A percentile compares a stretch with the other conserved stretches of the same genome.
phyloP scores from a whole-genome alignment of 92 coral and sea anemone genomes.

The Palythoa caribaeorum region DNA sequence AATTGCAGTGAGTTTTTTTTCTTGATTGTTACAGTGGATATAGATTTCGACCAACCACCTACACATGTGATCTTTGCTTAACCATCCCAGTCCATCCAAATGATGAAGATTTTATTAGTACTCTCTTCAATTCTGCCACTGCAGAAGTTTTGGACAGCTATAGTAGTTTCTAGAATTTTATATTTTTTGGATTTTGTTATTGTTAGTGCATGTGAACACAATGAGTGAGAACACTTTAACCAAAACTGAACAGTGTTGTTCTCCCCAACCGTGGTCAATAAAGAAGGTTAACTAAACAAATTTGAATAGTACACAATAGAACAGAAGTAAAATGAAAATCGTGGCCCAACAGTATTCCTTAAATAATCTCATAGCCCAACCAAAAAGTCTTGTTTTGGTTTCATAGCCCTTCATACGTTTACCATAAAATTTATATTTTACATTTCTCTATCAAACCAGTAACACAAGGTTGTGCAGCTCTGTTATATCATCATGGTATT shows the following conservation, averaged over 20 bases:
- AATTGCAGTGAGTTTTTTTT: slow-evolving; percentile 55
- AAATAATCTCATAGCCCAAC: no score
- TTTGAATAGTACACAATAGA: not conserved
- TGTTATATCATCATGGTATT: no score
- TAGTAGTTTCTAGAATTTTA: no score
- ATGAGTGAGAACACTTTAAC: slow-evolving; percentile 9
- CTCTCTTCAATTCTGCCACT: no score
- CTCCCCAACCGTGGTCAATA: slow-evolving; percentile 18
- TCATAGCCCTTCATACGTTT: no score
- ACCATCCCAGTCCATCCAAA: slow-evolving; percentile 58
- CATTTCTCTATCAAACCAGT: no score
- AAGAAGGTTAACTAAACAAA: slow-evolving; percentile 3
- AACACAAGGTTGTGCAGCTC: no score
- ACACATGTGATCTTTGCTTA: slow-evolving; percentile 61
- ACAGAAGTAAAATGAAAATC: not conserved
- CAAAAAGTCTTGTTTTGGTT: no score
- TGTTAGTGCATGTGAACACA: slow-evolving; percentile 15
- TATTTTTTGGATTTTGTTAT: not conserved
- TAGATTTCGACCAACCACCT: slow-evolving; percentile 66
- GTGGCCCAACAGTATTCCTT: no score
- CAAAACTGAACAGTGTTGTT: slow-evolving; percentile 12
- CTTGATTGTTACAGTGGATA: slow-evolving; percentile 60
- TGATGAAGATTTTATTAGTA: no score
- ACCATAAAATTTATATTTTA: no score
- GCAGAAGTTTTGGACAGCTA: no score